Evolutionary conservation across 2,113 vertebrate genomes (phyloP), one percentile per base, ranked within the genome.

Genomic region (Phoenicopterus ruber): DNA sequence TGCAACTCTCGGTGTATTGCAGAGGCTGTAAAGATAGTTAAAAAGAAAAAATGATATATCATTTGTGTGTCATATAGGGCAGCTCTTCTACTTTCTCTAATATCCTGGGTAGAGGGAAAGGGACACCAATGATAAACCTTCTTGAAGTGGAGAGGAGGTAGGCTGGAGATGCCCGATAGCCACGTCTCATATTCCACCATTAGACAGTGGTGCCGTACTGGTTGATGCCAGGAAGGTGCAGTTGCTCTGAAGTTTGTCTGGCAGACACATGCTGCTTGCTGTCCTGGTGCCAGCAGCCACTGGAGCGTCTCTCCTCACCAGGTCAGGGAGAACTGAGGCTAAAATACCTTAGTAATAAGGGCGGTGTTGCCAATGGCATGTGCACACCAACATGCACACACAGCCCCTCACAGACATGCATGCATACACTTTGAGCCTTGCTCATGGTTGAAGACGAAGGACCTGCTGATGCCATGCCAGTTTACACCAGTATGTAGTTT

Each of bases 381-480:
- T 42, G 34, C 18, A 13, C n/a, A 34, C 26, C 38, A 11, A 3
- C 13, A 18, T 13, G 20, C 17, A 7, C 11, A 10, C 26, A 26
- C 12, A 50, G 34, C 24, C 17, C 34, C 38, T 62, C 42, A n/a
- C 21, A 34, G 57, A 15, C 6, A 2, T 4, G 22, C 34, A 19
- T 0, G 0, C 4, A 0, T 31, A 17, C 2, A 0, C 25, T 62
- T 62, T 31, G 25, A 69, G 26, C 36, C 16, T 13, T 17, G 63
- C 19, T 74, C 3, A 4, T 17, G 32, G 34, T 11, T 61, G 52
- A 80, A 87, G 34, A 7, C 0, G 0, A 61, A 77, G 32, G 29
- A 72, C 10, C 2, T 31, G 47, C 29, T 74, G 29, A 12, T 66
- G 38, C 44, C 32, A 11, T 8, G 7, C 34, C 47, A 62, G 6